Conservation (phyloP, 2,113 vertebrate species). For the Alaudala cheleensis region DNA sequence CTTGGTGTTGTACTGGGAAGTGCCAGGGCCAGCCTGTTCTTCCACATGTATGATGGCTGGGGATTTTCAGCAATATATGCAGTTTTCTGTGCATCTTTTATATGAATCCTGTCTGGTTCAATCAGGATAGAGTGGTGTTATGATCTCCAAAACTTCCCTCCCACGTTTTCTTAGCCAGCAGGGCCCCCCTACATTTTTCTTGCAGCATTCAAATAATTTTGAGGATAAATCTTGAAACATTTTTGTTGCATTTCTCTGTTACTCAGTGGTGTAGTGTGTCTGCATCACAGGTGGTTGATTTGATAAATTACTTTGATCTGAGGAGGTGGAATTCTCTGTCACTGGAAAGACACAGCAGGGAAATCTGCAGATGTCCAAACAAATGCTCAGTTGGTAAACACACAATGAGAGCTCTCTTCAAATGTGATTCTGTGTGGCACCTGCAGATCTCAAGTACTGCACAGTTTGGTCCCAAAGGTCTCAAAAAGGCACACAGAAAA, state of each 20-base stretch:
- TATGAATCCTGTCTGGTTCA: neutral
- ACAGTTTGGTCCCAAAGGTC: neutral
- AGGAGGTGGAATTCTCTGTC: neutral
- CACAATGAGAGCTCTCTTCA: neutral
- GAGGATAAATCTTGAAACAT: neutral
- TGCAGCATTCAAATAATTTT: neutral
- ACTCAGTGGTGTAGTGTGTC: neutral
- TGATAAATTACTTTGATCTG: neutral
- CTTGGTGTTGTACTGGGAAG: neutral
- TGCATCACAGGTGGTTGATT: neutral
- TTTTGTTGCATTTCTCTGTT: neutral
- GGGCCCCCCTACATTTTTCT: neutral
- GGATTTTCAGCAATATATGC: neutral
- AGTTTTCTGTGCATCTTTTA: neutral
- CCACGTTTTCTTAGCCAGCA: neutral
- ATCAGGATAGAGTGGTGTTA: neutral
- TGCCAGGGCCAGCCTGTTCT: neutral
- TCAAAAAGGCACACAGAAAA: neutral
- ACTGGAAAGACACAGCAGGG: neutral
- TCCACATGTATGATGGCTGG: fast-evolving
- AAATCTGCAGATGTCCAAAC: neutral
- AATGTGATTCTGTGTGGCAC: neutral
- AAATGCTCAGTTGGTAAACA: neutral
- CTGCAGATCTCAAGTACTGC: neutral
- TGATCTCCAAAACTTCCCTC: neutral